A percentile compares a stretch with the other conserved stretches of the same genome.
Evolutionary conservation across 2,888 invertebrate species (phyloP).

Genomic region (Bombylius discolor): DNA sequence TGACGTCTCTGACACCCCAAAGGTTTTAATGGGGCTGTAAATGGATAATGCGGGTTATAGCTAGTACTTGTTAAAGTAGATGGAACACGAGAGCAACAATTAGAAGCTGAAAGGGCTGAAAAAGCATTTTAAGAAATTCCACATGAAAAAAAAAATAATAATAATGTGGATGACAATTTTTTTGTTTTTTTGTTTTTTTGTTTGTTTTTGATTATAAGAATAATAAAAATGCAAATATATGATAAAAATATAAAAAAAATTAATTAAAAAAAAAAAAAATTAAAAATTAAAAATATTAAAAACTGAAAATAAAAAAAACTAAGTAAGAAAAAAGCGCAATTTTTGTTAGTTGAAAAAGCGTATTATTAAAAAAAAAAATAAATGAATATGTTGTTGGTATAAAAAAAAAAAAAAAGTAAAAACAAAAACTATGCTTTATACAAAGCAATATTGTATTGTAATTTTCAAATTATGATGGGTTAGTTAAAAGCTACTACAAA

Average conservation of each 20-base stretch:
- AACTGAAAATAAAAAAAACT: too few relatives aligned
- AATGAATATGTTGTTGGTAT: too few relatives aligned
- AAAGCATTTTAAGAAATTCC: conserved; percentile 6
- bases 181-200: neutral
- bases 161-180: neutral
- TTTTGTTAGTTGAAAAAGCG: too few relatives aligned
- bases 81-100: conserved; percentile 13
- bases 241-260: conserved; percentile 1
- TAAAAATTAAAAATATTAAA: neutral
- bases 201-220: neutral
- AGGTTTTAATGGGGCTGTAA: conserved; percentile 14
- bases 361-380: too few relatives aligned
- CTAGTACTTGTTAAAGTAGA: conserved; percentile 15
- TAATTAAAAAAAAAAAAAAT: neutral
- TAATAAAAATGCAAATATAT: neutral
- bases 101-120: conserved; percentile 15
- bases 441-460: too few relatives aligned
- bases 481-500: too few relatives aligned
- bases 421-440: too few relatives aligned
- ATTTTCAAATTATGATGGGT: too few relatives aligned
- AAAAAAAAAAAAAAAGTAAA: too few relatives aligned
- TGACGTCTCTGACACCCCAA: conserved; percentile 17
- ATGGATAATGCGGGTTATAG: conserved; percentile 17
- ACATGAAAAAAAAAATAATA: conserved; percentile 4
- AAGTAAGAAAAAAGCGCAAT: too few relatives aligned